phyloP scores from a whole-genome alignment of 2,113 vertebrate genomes.

The Calyptomena viridis region DNA sequence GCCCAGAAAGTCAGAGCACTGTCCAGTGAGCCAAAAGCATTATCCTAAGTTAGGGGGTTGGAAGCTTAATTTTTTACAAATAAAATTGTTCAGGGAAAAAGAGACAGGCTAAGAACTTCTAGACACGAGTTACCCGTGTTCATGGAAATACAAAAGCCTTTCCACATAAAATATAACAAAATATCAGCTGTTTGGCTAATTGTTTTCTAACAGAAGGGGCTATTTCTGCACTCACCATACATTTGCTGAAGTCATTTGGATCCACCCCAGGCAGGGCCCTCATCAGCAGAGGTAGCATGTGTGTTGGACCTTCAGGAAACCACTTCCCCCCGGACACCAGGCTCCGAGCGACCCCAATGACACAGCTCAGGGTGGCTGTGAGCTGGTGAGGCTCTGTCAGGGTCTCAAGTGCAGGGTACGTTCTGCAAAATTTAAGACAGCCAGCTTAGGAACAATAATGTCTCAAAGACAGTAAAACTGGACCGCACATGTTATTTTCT shows the following conservation, averaged over 20 bases:
- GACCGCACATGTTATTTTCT: background rate
- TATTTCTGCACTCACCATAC: conserved; percentile 85
- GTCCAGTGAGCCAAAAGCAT: background rate
- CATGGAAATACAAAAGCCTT: background rate
- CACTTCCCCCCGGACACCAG: conserved; percentile 87
- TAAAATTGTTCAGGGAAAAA: background rate
- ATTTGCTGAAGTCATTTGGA: conserved; percentile 99
- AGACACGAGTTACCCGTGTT: background rate
- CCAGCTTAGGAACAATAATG: background rate
- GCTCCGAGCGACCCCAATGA: conserved; percentile 96
- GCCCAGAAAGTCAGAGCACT: background rate
- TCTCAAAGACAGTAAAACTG: background rate
- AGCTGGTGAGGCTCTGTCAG: conserved; percentile 98
- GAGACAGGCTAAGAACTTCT: background rate
- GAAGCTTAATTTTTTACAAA: background rate
- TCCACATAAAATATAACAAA: background rate
- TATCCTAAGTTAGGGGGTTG: background rate
- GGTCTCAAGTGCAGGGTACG: conserved; percentile 95
- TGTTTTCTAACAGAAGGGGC: background rate
- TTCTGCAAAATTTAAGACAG: conserved; percentile 72
- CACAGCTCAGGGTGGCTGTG: conserved; percentile 96
- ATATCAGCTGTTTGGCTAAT: background rate
- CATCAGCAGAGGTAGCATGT: conserved; percentile 97
- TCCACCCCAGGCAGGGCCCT: conserved; percentile 96
- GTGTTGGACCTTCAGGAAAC: conserved; percentile 95